Evolutionary conservation across 2,888 invertebrate genomes (phyloP).

Genomic region (Harpalus rubripes): DNA sequence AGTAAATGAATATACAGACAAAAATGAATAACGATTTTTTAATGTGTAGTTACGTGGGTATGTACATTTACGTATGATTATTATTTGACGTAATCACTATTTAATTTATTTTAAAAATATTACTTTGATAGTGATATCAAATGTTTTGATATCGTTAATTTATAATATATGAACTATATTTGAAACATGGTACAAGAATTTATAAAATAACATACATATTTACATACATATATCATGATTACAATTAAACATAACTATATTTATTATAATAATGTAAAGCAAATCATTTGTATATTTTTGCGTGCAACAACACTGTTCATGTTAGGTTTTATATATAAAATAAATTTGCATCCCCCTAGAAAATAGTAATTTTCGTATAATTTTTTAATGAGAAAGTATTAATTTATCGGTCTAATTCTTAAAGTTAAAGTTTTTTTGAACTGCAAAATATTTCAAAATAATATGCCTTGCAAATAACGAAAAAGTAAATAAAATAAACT

Average conservation of each 20-base stretch:
- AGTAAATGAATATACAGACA: background rate
- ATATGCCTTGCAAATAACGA: too few relatives aligned
- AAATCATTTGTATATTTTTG: too few relatives aligned
- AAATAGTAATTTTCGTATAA: too few relatives aligned
- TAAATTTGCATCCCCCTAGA: too few relatives aligned
- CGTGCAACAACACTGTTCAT: too few relatives aligned
- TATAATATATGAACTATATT: background rate
- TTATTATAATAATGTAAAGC: too few relatives aligned
- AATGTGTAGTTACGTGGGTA: background rate
- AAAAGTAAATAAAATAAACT: too few relatives aligned
- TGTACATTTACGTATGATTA: background rate
- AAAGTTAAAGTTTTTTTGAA: too few relatives aligned
- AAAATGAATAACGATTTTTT: background rate
- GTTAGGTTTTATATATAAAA: too few relatives aligned
- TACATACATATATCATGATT: background rate
- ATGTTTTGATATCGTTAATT: background rate
- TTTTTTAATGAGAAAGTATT: too few relatives aligned
- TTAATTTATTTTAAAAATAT: conserved; percentile 1
- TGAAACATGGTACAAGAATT: background rate
- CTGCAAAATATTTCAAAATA: too few relatives aligned
- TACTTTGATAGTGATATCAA: background rate
- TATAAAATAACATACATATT: background rate
- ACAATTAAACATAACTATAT: background rate
- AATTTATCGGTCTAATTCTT: too few relatives aligned
- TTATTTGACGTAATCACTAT: background rate